phyloP scores from a whole-genome alignment of 2,113 vertebrate species.

The Pluvianellus socialis region DNA sequence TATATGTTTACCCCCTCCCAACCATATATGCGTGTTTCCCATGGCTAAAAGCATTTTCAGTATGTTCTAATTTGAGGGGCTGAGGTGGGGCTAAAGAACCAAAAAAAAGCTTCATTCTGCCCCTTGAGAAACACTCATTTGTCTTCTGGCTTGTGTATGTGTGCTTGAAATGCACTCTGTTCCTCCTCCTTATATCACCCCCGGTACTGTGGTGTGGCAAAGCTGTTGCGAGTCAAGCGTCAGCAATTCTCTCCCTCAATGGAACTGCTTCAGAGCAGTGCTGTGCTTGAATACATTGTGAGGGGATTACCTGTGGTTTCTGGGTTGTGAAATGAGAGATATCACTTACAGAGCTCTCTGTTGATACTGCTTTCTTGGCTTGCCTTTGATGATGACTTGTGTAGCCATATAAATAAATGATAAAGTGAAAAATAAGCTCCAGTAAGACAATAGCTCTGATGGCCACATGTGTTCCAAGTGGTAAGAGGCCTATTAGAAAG shows the following conservation, averaged over 20 bases:
- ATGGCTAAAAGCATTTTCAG: neutral
- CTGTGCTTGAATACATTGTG: neutral
- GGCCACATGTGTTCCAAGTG: neutral
- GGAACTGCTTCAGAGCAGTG: neutral
- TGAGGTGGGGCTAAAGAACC: neutral
- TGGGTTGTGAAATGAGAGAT: neutral
- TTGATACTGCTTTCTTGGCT: neutral
- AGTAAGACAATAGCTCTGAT: neutral
- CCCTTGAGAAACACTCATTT: neutral
- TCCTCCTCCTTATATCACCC: neutral
- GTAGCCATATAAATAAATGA: neutral
- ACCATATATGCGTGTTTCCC: neutral
- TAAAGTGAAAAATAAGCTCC: neutral
- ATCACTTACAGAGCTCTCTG: neutral
- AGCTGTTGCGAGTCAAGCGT: neutral
- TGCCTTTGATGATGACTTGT: neutral
- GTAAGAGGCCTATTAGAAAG: neutral
- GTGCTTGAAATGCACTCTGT: neutral
- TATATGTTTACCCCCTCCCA: neutral
- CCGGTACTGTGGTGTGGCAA: neutral
- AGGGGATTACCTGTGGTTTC: slow-evolving; percentile 13
- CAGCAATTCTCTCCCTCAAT: neutral
- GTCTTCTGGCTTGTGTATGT: neutral
- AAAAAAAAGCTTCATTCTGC: neutral
- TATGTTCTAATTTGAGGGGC: neutral